Conservation (phyloP, 1,140 invertebrate species). For the Orussus abietinus region DNA sequence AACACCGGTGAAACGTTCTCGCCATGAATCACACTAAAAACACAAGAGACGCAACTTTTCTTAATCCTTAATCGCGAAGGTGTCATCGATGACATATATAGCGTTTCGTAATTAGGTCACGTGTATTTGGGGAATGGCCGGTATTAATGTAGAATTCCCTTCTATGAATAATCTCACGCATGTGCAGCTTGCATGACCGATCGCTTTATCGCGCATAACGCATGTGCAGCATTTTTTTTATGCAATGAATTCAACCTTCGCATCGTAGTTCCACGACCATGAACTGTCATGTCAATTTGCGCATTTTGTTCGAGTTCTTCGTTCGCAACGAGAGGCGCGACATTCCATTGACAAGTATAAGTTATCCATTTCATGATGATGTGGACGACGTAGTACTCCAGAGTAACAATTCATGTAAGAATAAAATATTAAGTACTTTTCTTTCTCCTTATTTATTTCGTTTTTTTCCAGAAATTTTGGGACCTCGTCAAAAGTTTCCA, state of each 20-base stretch:
- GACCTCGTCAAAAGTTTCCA: too few relatives aligned
- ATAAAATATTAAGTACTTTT: too few relatives aligned
- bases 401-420: background rate
- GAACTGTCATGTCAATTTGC: too few relatives aligned
- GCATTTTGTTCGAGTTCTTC: background rate
- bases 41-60: too few relatives aligned
- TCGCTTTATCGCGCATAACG: background rate
- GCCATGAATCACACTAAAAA: too few relatives aligned
- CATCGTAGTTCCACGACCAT: background rate
- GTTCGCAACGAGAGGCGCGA: background rate
- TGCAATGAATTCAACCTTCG: too few relatives aligned
- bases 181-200: background rate
- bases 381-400: conserved; percentile 2
- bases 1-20: background rate
- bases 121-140: conserved; percentile 16
- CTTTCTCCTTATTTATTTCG: too few relatives aligned
- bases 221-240: too few relatives aligned
- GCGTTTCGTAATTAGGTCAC: conserved; percentile 25
- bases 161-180: background rate
- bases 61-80: too few relatives aligned
- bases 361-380: background rate
- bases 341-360: background rate
- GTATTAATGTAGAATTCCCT: background rate
- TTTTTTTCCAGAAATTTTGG: background rate
- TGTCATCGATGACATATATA: conserved; percentile 9